Evolutionary conservation across 2,113 vertebrate genomes (phyloP), one percentile per base, ranked within the genome.

Genomic region (Misgurnus mizolepis): DNA sequence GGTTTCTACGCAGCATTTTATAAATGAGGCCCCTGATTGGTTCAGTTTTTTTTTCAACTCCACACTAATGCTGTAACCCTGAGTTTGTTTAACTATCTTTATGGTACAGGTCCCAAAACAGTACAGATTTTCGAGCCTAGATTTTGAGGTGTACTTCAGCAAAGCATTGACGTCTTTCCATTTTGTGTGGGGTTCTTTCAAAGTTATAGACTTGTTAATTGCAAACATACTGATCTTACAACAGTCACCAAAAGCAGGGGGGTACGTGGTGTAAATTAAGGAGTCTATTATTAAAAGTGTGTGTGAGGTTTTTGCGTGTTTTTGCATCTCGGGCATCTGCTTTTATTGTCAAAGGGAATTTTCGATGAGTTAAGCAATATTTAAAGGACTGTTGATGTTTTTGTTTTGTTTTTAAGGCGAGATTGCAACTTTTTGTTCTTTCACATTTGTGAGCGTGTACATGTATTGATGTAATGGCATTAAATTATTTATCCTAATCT

Each of bases 401-500:
- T 83, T 66, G 55, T 83, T 65, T 70, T n/a, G 76, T 71, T 81
- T 61, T 22, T n/a, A 67, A 67, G 50, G 15, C 43, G 3, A 81
- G 68, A 67, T 53, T 61, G 56, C 71, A 76, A 43, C 56, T 80
- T 86, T 78, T 82, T n/a, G 83, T 82, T 85, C 81, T 83, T 55
- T 74, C 80, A 82, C 79, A 70, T 86, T 85, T 81, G 71, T 86
- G 82, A 87, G 80, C 86, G 86, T 87, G 83, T 79, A 86, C 81
- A 88, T 85, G 78, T 88, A 88, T 84, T 65, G 74, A 85, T 73
- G 68, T 83, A 87, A 82, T 83, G 83, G 80, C 79, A 91, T 90
- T 91, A 92, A 91, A 91, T 89, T 89, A 90, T 91, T 90, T 89
- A 90, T 90, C 86, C 83, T 82, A 22, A 69, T 27, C 43, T 39